phyloP scores from a whole-genome alignment of 2,797 vertebrate genomes.

The Synanceia verrucosa region DNA sequence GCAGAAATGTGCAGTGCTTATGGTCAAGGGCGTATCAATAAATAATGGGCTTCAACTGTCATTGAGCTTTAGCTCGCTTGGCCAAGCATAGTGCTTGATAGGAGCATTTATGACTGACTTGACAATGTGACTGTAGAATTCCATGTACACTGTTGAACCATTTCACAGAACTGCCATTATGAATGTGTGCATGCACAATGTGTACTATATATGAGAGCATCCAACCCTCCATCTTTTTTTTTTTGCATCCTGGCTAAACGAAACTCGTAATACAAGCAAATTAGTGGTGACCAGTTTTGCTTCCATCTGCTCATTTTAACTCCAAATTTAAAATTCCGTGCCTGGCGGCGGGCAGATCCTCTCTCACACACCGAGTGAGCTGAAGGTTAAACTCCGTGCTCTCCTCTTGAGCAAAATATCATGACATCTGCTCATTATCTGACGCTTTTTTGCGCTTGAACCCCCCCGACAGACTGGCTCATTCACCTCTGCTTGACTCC shows the following conservation, averaged over 20 bases:
- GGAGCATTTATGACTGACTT: slow-evolving; percentile 11
- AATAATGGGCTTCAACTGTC: slow-evolving; percentile 60
- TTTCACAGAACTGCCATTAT: neutral
- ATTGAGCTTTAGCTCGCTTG: slow-evolving; percentile 29
- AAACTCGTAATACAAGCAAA: slow-evolving; percentile 12
- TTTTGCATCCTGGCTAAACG: neutral
- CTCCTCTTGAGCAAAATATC: slow-evolving; percentile 71
- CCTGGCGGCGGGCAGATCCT: slow-evolving; percentile 30
- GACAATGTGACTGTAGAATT: slow-evolving; percentile 1
- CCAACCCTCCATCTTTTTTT: neutral
- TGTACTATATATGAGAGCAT: neutral
- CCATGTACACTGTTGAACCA: neutral
- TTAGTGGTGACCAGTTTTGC: slow-evolving; percentile 43
- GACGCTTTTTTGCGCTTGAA: slow-evolving; percentile 54
- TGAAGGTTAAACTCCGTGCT: slow-evolving; percentile 65
- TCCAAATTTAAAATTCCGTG: slow-evolving; percentile 30
- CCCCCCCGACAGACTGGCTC: slow-evolving; percentile 69
- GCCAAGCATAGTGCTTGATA: slow-evolving; percentile 8
- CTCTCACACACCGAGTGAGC: slow-evolving; percentile 14
- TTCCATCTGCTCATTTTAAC: slow-evolving; percentile 46
- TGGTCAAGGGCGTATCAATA: slow-evolving; percentile 65
- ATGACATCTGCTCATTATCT: slow-evolving; percentile 80
- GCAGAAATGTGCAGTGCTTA: slow-evolving; percentile 45
- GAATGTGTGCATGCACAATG: neutral
- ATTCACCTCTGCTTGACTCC: slow-evolving; percentile 72